Evolutionary conservation across 2,797 vertebrate genomes (phyloP), one percentile per base, ranked within the genome.

Genomic region (Enteromius radiatus): DNA sequence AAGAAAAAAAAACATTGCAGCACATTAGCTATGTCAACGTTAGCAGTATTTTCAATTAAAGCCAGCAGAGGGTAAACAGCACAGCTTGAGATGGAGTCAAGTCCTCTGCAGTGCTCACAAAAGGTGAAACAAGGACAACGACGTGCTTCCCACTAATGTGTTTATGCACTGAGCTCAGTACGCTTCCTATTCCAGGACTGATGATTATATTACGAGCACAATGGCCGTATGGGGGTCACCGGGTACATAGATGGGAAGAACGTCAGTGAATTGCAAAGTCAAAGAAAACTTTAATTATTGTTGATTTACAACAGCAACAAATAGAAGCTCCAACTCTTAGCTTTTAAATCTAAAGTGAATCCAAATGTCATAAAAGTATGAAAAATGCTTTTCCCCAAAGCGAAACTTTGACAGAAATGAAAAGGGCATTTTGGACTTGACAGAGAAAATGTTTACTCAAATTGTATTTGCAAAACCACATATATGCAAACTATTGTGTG

Each of bases 151-250:
- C 87, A 89, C 86, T 94, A 94, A 94, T 93, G 93, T 94, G 93
- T 95, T 94, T 95, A 95, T 90, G 93, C 92, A 93, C 83, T 11
- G 90, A 87, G 90, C 90, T 84, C 91, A 88, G 92, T 90, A 90
- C 90, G 92, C 91, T 94, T 94, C 94, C 95, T 93, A 92, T 92
- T 93, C 91, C 91, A 90, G 90, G 90, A 90, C 86, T 88, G 88
- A 85, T 93, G 93, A 94, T 94, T 93, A 94, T 92, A 94, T 94
- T 94, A 93, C 31, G 86, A 91, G 90, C 91, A 93, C 93, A 94
- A 93, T 92, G 92, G 90, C 86, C 85, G 91, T 90, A 88, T 91
- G 86, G 90, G 61, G 93, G 93, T 94, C 94, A 94, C 91, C 64
- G 93, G 91, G 93, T 93, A 90, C 92, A 91, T 79, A 69, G 84